Conservation (phyloP, 2,888 invertebrate species). For the Cyclophora punctaria region DNA sequence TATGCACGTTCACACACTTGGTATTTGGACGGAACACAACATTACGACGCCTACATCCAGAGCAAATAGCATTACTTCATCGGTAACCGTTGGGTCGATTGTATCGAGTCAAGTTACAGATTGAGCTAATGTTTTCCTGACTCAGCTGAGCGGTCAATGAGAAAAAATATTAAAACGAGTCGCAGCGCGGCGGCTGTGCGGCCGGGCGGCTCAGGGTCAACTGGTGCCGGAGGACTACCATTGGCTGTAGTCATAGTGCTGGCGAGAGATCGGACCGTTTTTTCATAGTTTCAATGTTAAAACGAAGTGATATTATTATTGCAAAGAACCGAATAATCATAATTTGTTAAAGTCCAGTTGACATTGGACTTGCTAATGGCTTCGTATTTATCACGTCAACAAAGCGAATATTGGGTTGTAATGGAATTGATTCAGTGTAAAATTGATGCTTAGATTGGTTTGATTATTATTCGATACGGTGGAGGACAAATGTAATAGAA, state of each 20-base stretch:
- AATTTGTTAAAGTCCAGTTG: constrained; percentile 32
- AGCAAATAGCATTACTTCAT: constrained; percentile 15
- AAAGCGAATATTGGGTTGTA: constrained; percentile 10
- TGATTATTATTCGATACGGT: constrained; percentile 12
- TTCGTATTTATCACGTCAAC: constrained; percentile 4
- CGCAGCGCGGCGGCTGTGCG: constrained; percentile 42
- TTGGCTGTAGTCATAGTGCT: constrained; percentile 39
- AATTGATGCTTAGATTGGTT: constrained; percentile 1
- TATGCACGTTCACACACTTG: constrained; percentile 19
- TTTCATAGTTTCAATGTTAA: constrained; percentile 54
- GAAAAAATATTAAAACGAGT: constrained; percentile 38
- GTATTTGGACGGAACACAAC: constrained; percentile 8
- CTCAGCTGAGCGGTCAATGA: constrained; percentile 29
- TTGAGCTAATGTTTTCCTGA: constrained; percentile 24
- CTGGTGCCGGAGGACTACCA: constrained; percentile 42
- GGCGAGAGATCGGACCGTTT: constrained; percentile 42
- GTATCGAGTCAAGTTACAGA: constrained; percentile 22
- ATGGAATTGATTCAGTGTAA: constrained; percentile 6
- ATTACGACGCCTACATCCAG: background rate
- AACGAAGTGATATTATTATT: constrained; percentile 27
- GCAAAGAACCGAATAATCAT: constrained; percentile 32
- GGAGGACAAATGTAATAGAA: constrained; percentile 19
- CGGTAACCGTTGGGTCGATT: constrained; percentile 23
- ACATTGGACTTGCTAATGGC: constrained; percentile 31
- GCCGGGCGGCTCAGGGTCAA: constrained; percentile 63